Base-by-base conservation (phyloP, 2,888 invertebrate genomes). In the Tinea pellionella region DNA sequence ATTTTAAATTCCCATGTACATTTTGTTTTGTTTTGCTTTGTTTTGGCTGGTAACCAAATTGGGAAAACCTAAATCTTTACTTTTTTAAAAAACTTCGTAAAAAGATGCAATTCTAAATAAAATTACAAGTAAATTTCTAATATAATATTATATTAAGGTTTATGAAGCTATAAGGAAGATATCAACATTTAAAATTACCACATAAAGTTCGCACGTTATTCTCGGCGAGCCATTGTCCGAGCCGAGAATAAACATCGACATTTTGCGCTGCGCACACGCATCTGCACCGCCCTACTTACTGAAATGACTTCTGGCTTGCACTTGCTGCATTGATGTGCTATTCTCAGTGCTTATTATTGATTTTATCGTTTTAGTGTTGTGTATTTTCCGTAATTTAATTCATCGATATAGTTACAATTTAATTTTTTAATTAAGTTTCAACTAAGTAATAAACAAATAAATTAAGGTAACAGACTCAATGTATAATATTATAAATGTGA, bases 291-390 rank as follows among this genome's bases (percentile, higher is more conserved):
- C 53, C 53, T 24, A 53, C 19, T 53, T 53, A 53, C 53, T 24
- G 19, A 53, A 47, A 53, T 24, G 53, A 53, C 53, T 53, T 24
- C 53, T 53, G 53, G 53, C 47, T 47, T 47, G 47, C 47, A 47
- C 47, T 47, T 47, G 47, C 8, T 47, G 47, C 13, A 47, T 47
- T 47, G 13, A 47, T 47, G 13, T 47, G 47, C 16, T 47, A 47
- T 47, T 47, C 47, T 15, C 8, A 16, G n/a, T n/a, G 15, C n/a
- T n/a, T 16, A 47, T 37, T 37, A 47, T 47, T 47, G 47, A 47
- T 47, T 47, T 47, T 47, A 47, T 47, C 47, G 47, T 15, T 37
- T 9, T 47, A 16, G 47, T 47, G 47, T n/a, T 47, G 47, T 16
- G 41, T 6, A 13, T 6, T 24, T 24, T 24, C 6, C 2, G 6